A percentile compares a stretch with the other conserved stretches of the same genome.
Evolutionary conservation across 2,888 invertebrate species (phyloP).

Genomic region (Parnassius glacialis): DNA sequence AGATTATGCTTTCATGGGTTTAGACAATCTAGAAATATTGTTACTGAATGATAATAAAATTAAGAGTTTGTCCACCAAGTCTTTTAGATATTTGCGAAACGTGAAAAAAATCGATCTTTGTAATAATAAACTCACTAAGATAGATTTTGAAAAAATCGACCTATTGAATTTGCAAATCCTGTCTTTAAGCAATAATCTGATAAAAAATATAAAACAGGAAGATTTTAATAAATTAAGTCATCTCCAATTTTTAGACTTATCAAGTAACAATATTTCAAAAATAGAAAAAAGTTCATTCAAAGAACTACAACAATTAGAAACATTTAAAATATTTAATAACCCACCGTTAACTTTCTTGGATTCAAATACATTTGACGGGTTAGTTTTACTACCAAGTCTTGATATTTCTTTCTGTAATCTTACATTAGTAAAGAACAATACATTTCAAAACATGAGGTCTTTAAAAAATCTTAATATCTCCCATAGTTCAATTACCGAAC

Average conservation of each 20-base stretch:
- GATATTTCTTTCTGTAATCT: constrained; percentile 54
- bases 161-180: constrained; percentile 45
- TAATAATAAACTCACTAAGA: constrained; percentile 46
- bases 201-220: constrained; percentile 44
- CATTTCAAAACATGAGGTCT: constrained; percentile 52
- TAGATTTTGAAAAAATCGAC: constrained; percentile 50
- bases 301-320: constrained; percentile 43
- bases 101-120: constrained; percentile 53
- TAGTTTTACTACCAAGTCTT: constrained; percentile 49
- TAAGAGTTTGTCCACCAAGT: constrained; percentile 38
- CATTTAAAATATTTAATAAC: constrained; percentile 54
- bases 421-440: constrained; percentile 46
- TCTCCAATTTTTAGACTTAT: constrained; percentile 54
- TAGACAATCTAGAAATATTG: constrained; percentile 41
- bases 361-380: constrained; percentile 52
- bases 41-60: constrained; percentile 53
- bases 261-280: constrained; percentile 51
- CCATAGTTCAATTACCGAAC: constrained; percentile 42
- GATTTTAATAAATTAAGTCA: constrained; percentile 42
- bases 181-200: constrained; percentile 45
- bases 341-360: constrained; percentile 41
- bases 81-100: constrained; percentile 44
- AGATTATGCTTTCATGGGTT: constrained; percentile 53
- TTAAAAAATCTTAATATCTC: constrained; percentile 56
- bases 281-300: constrained; percentile 49